Evolutionary conservation across 2,797 vertebrate genomes (phyloP).

Genomic region (Erpetoichthys calabaricus): DNA sequence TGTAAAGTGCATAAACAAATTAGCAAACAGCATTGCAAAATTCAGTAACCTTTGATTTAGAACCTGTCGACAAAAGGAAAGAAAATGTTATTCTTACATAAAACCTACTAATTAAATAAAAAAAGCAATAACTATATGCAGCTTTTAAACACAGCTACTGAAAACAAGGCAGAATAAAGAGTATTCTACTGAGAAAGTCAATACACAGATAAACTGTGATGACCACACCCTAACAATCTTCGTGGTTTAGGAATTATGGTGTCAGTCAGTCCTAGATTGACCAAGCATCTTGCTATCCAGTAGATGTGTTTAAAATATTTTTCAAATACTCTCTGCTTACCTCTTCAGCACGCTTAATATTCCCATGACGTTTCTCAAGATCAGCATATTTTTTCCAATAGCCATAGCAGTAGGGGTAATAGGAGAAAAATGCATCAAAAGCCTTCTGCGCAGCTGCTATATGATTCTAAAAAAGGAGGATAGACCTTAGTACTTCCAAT

Average conservation of each 20-base stretch:
- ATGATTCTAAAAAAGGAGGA: slow-evolving; percentile 57
- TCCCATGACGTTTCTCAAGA: slow-evolving; percentile 78
- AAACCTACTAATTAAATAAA: slow-evolving; percentile 38
- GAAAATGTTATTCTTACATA: slow-evolving; percentile 64
- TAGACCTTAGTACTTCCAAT: neutral
- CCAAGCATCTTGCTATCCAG: neutral
- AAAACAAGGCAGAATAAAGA: slow-evolving; percentile 2
- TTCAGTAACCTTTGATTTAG: slow-evolving; percentile 69
- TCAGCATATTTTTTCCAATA: slow-evolving; percentile 98
- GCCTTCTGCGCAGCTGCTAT: slow-evolving; percentile 68
- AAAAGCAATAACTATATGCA: neutral
- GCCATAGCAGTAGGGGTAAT: slow-evolving; percentile 94
- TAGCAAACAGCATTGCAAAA: slow-evolving; percentile 71
- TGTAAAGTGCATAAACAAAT: slow-evolving; percentile 19
- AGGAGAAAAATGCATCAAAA: slow-evolving; percentile 84
- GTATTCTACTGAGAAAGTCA: no score
- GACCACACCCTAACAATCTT: no score
- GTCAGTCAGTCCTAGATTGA: no score
- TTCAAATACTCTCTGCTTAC: slow-evolving; percentile 35
- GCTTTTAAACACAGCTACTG: slow-evolving; percentile 6
- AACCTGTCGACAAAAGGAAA: slow-evolving; percentile 73
- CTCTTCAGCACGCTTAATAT: slow-evolving; percentile 87
- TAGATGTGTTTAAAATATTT: neutral
- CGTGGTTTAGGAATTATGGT: no score
- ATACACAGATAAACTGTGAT: no score